These are phyloP conservation scores for Cheumatopsyche charites DNA, from an alignment of 1,140 invertebrate species.

Conservation along the genomic window DNA sequence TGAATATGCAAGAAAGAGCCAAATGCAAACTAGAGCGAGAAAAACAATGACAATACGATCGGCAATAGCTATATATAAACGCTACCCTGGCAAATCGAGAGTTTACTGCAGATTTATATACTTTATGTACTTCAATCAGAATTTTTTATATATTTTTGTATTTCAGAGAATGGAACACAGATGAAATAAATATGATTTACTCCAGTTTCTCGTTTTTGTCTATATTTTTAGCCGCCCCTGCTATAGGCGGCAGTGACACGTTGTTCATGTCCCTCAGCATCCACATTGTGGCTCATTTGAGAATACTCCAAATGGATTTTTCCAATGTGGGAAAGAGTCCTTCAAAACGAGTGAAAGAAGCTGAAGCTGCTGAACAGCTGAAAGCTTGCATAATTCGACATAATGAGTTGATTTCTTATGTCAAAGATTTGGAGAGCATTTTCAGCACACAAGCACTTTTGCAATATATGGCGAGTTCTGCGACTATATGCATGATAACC, in stretches of 20 bases:
- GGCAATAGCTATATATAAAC: too few species aligned
- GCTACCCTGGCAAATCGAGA: too few species aligned
- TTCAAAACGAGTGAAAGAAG: conserved; percentile 11
- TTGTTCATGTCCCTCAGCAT: conserved; percentile 21
- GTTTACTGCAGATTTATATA: too few species aligned
- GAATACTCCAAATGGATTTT: conserved; percentile 11
- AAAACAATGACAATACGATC: too few species aligned
- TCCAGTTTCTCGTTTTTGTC: background rate
- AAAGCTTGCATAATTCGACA: conserved; percentile 24
- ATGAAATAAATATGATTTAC: too few species aligned
- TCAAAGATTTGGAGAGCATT: conserved; percentile 13
- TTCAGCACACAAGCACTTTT: conserved; percentile 14
- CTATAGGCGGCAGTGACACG: background rate
- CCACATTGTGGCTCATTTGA: conserved; percentile 19
- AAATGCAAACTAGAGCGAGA: too few species aligned
- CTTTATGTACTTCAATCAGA: too few species aligned
- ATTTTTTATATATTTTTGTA: too few species aligned
- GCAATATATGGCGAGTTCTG: conserved; percentile 1
- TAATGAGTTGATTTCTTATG: conserved; percentile 12
- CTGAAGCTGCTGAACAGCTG: background rate
- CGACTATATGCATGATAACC: conserved; percentile 25
- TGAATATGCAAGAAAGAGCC: too few species aligned
- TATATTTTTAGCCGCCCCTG: background rate
- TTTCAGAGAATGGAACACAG: too few species aligned
- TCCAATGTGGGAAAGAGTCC: conserved; percentile 1